These are phyloP conservation scores for Micrasema longulum DNA, from an alignment of 1,140 invertebrate species.

Conservation along the genomic window DNA sequence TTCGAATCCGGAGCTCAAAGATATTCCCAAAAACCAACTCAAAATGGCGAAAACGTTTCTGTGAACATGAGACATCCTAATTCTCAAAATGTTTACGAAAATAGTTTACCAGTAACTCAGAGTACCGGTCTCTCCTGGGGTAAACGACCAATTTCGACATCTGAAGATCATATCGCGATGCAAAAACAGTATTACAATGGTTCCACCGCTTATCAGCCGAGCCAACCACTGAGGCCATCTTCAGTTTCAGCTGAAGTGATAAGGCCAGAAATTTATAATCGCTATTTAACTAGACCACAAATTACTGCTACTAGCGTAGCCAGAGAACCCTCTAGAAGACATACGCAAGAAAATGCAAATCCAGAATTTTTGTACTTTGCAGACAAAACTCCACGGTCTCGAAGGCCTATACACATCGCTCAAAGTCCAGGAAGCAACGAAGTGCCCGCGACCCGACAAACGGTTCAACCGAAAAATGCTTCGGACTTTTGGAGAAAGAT, in stretches of 20 bases:
- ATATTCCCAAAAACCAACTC: constrained; percentile 22
- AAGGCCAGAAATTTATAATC: constrained; percentile 55
- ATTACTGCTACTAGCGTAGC: constrained; percentile 21
- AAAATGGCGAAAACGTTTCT: constrained; percentile 6
- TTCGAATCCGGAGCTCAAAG: constrained; percentile 58
- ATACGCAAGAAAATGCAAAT: constrained; percentile 45
- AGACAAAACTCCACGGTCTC: constrained; percentile 74
- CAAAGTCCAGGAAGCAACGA: constrained; percentile 5
- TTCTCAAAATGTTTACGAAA: constrained; percentile 48
- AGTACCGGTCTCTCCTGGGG: constrained; percentile 37
- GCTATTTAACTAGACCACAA: constrained; percentile 45
- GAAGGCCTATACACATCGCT: constrained; percentile 73
- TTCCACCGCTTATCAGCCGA: constrained; percentile 56
- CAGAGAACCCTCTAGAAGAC: constrained; percentile 23
- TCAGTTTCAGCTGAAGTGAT: constrained; percentile 68
- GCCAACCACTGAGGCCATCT: constrained; percentile 66
- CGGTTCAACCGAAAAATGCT: constrained; percentile 62
- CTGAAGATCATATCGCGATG: constrained; percentile 70
- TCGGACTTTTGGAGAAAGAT: constrained; percentile 75
- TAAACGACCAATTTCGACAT: constrained; percentile 66
- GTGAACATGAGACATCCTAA: constrained; percentile 15
- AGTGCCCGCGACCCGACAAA: constrained; percentile 26
- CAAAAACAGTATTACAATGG: constrained; percentile 61
- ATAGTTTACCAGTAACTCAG: constrained; percentile 25
- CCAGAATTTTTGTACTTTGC: constrained; percentile 73